Percentiles rank a stretch among this genome's conserved stretches.
These are phyloP conservation scores for Zaprionus gabonicus DNA, from an alignment of 1,140 invertebrate species.

Conservation along the genomic window DNA sequence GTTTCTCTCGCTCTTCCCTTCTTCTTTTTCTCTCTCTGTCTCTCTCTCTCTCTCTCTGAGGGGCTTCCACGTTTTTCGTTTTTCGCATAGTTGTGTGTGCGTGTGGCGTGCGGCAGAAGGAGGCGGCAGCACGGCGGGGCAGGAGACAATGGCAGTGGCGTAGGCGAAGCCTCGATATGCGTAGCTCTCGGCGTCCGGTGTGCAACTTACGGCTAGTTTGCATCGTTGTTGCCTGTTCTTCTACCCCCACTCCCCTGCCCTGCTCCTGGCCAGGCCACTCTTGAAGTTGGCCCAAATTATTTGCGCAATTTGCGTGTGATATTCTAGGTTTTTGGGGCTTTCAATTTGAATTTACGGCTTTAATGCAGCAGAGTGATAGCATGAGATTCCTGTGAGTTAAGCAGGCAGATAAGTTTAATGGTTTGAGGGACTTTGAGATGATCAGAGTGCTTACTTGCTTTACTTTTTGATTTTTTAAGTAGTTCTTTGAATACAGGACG, in stretches of 20 bases:
- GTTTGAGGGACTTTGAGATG: background rate
- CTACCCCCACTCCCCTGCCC: background rate
- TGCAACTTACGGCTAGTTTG: constrained; percentile 47
- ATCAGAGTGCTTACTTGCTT: background rate
- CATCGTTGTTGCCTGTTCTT: constrained; percentile 32
- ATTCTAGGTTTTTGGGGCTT: constrained; percentile 59
- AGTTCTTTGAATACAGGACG: no score
- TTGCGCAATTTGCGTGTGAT: constrained; percentile 70
- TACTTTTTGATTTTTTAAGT: no score
- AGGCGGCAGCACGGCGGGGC: background rate
- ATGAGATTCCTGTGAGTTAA: background rate
- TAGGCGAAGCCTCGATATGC: constrained; percentile 17
- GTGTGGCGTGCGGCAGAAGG: constrained; percentile 36
- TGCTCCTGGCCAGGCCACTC: background rate
- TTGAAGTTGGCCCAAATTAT: constrained; percentile 54
- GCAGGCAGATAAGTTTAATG: background rate
- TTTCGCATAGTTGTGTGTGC: constrained; percentile 81
- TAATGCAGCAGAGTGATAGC: constrained; percentile 20
- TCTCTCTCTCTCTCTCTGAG: constrained; percentile 30
- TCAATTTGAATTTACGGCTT: constrained; percentile 29
- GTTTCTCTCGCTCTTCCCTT: background rate
- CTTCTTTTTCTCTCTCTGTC: no score
- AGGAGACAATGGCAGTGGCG: background rate
- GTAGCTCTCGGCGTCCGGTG: constrained; percentile 31
- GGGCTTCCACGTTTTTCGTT: constrained; percentile 79